Base-by-base conservation (phyloP, 2,888 invertebrate genomes). In the Crossocerus cetratus region DNA sequence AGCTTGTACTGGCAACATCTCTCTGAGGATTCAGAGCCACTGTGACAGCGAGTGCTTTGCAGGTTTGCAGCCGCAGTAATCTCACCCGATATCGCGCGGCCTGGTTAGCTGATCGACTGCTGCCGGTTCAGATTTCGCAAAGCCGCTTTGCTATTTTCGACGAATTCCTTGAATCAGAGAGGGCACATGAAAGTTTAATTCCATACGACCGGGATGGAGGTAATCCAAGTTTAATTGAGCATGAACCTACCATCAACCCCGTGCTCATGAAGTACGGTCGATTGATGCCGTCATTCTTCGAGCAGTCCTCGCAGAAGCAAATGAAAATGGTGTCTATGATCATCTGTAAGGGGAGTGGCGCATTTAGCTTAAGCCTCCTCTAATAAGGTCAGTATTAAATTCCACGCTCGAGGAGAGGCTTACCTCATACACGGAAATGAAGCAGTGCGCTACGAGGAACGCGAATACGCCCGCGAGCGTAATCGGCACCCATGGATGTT, bases 401-500 rank as follows among this genome's bases (percentile, higher is more conserved):
- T 49, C 14, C 4, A 49, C 0, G 14, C 13, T 11, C 3, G 0
- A 20, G 2, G 43, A 21, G 53, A 21, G 53, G 44, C 32, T 91
- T 89, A 94, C 95, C 93, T 95, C 95, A 85, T 94, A 95, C 21
- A 95, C 93, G 5, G 94, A 93, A 74, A 95, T 92, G 86, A 95
- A 95, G 84, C 94, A 94, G 86, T 95, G 94, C 2, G 94, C 92
- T 42, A 95, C 93, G 69, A 95, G 91, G 86, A 93, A 95, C 1
- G 94, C 93, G 84, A 95, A 94, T n/a, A 94, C 81, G 67, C 92
- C 94, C 22, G 92, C 92, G 1, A 95, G 83, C 4, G 92, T 85
- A 16, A 95, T 90, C 3, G 94, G 94, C 54, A 95, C 91, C 92
- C 93, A 93, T 16, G 92, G 90, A 84, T 94, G 92, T 59, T 92